Conservation (phyloP, 2,888 invertebrate species). For the Trilocha varians region DNA sequence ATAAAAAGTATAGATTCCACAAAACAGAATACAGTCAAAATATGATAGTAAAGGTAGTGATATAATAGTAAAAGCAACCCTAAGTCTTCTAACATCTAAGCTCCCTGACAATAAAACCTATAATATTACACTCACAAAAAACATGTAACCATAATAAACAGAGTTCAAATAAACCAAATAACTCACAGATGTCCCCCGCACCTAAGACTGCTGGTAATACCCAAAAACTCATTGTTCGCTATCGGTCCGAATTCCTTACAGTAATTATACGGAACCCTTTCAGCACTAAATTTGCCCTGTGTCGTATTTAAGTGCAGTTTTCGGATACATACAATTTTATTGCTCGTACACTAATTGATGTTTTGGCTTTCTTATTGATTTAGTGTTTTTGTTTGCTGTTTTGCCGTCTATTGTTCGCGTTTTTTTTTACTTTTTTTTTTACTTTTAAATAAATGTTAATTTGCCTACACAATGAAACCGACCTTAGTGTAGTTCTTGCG, state of each 20-base stretch:
- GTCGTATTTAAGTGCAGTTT: conserved; percentile 35
- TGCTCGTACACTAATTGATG: conserved; percentile 24
- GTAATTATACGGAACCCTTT: conserved; percentile 44
- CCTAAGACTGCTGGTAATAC: conserved; percentile 20
- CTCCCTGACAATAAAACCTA: not conserved
- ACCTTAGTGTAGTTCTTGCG: too few relatives aligned
- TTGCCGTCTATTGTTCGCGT: too few relatives aligned
- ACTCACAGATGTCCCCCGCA: not conserved
- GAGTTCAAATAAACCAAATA: not conserved
- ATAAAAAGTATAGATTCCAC: too few relatives aligned
- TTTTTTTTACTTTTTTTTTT: too few relatives aligned
- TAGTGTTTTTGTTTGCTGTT: not conserved
- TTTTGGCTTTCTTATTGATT: not conserved
- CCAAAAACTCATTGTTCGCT: conserved; percentile 26
- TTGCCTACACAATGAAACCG: too few relatives aligned
- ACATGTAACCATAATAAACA: not conserved
- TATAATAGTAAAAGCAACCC: too few relatives aligned
- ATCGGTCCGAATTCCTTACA: conserved; percentile 38
- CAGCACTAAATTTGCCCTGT: conserved; percentile 39
- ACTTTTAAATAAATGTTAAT: too few relatives aligned
- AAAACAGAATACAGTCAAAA: too few relatives aligned
- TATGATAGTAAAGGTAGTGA: too few relatives aligned
- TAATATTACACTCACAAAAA: not conserved
- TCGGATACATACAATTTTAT: conserved; percentile 33
- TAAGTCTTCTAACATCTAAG: too few relatives aligned